phyloP scores from a whole-genome alignment of 2,888 invertebrate genomes.

The Limulus polyphemus region DNA sequence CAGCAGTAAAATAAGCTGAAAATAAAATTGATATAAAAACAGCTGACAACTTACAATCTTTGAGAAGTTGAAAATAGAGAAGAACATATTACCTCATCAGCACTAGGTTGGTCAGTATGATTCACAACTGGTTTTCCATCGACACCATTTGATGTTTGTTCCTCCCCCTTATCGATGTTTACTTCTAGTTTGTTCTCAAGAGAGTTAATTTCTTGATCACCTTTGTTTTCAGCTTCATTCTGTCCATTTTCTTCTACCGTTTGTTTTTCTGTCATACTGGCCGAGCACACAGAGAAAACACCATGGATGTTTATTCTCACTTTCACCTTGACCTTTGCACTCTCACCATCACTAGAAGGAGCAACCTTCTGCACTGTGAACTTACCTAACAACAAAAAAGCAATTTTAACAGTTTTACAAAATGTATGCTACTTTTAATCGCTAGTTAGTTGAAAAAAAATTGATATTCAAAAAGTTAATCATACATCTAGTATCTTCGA shows the following conservation, averaged over 20 bases:
- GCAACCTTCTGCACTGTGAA: slow-evolving; percentile 46
- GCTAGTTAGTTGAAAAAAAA: no score
- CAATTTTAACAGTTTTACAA: background rate
- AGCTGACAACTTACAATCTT: no score
- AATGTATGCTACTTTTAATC: background rate
- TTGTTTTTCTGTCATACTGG: slow-evolving; percentile 47
- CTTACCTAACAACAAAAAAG: slow-evolving; percentile 31
- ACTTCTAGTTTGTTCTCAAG: slow-evolving; percentile 13
- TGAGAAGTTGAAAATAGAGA: no score
- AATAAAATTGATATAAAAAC: no score
- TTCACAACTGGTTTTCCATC: background rate
- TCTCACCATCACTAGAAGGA: slow-evolving; percentile 73
- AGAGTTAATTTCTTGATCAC: slow-evolving; percentile 34
- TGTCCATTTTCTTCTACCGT: slow-evolving; percentile 3
- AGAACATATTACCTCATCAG: slow-evolving; percentile 36
- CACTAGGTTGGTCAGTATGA: background rate
- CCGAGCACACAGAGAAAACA: slow-evolving; percentile 72
- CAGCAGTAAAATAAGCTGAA: no score
- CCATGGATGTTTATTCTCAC: slow-evolving; percentile 88
- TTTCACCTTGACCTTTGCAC: slow-evolving; percentile 92
- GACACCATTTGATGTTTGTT: background rate
- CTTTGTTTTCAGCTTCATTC: slow-evolving; percentile 30
- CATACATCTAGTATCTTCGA: no score
- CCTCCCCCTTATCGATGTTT: no score
- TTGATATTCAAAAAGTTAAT: no score